Evolutionary conservation across 2,113 vertebrate species (phyloP).

Genomic region (Galeopterus variegatus): DNA sequence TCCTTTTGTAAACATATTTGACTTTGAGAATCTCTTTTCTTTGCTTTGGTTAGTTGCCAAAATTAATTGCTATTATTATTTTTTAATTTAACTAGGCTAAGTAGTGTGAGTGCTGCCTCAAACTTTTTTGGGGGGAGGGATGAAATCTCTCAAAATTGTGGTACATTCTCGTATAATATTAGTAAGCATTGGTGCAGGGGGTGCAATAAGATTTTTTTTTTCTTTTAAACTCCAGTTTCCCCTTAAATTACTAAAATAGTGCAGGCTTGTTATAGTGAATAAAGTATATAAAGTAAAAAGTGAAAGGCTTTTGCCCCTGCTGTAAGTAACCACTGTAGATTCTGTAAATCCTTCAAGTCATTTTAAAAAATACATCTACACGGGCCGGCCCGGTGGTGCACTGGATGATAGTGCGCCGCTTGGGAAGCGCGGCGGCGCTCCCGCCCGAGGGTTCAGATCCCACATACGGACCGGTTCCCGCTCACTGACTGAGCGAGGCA

Average conservation of each 20-base stretch:
- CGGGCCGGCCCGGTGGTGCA: no score
- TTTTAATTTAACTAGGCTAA: slow-evolving; percentile 4
- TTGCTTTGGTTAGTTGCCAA: neutral
- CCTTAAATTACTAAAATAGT: slow-evolving; percentile 30
- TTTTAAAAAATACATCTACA: neutral
- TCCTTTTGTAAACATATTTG: neutral
- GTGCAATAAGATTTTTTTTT: neutral
- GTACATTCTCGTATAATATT: no score
- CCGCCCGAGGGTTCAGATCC: no score
- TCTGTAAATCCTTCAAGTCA: neutral
- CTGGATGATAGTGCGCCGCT: no score
- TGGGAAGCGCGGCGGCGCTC: no score
- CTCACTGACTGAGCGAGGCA: no score
- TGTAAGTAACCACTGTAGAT: neutral
- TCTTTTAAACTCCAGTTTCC: slow-evolving; percentile 58
- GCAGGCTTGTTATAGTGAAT: neutral
- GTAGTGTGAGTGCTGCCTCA: neutral
- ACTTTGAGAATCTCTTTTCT: slow-evolving; percentile 13
- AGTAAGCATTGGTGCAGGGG: no score
- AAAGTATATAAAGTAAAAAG: neutral
- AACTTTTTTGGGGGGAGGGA: neutral
- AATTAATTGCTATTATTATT: neutral
- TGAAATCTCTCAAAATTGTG: neutral
- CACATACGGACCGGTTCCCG: no score
- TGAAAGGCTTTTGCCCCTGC: neutral